Evolutionary conservation across 30 jellyfish, hydroid and myxozoan species (phyloP), one percentile per base, ranked within the genome.

Genomic region (Hydractinia symbiolongicarpus): DNA sequence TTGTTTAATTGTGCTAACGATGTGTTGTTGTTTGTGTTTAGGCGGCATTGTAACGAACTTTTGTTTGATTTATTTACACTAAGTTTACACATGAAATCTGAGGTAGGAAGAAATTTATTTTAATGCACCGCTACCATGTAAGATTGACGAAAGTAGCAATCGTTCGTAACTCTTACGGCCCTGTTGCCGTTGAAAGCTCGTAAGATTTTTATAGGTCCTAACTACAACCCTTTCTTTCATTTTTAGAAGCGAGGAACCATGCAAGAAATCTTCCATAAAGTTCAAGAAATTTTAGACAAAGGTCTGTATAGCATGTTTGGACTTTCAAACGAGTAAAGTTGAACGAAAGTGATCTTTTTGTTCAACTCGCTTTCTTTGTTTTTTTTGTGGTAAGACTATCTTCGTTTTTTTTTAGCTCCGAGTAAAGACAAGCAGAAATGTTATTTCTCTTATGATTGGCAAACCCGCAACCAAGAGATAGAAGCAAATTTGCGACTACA

Each of bases 401-500:
- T n/a, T 13, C 4, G 0, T 4, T 51, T n/a, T 51, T 4, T 64
- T 64, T 64, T 52, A 74, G 83, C 83, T 49, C 83, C 83, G 15
- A 20, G 69, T 44, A 74, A 58, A 55, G 83, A 74, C 14, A 74
- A 74, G 54, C 69, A 74, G 54, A 74, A 74, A 44, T 50, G 7
- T 40, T 74, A 74, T 49, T 74, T 74, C 66, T n/a, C 67, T 20
- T 74, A 50, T 56, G 83, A 74, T 51, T 74, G 83, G 83, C 51
- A 74, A 74, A 53, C 0, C n/a, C 15, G 51, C 5, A 55, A 74
- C 54, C 5, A 13, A 9, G 83, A 74, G n/a, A 74, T 40, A 0
- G 83, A 74, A 13, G 49, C 19, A 51, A 64, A 64, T 51, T 30
- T 30, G 44, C 44, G 44, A 30, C 44, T 30, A 30, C 44, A 30